Evolutionary conservation across 2,888 invertebrate genomes (phyloP), one percentile per base, ranked within the genome.

Genomic region (Microplitis manilae): DNA sequence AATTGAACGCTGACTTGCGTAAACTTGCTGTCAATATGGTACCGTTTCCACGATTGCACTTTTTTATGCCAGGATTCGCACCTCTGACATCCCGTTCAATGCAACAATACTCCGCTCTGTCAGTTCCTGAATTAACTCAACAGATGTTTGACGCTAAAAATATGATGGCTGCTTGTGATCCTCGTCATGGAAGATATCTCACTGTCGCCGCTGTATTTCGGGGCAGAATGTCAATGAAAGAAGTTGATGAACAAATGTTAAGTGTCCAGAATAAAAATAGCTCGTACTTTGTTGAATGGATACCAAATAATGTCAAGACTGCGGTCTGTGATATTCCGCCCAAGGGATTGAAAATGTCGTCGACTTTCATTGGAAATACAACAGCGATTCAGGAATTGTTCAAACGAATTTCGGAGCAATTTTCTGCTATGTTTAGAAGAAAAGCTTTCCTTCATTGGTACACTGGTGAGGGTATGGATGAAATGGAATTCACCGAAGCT

Each of bases 381-480:
- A 96, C 96, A 15, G 96, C 96, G 79, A 96, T 96, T 84, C 97
- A 97, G 87, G 97, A 97, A 90, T 90, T 97, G 85, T 97, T 97
- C 92, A 96, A 96, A 91, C 92, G 97, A 85, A 95, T 96, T 87
- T 95, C 95, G 9, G 96, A 96, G 89, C 96, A 96, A 90, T 96
- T 96, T 91, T 95, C 95, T 65, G 97, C 97, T 87, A 98, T 98
- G 98, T 98, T 98, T 93, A 94, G 97, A 84, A 94, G 98, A 86
- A 98, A 97, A 91, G 98, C 98, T 89, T 98, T 98, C 94, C 93
- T 98, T 91, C 97, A 98, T 92, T 98, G 98, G 98, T 98, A 97
- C 92, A 98, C 97, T 17, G 97, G 98, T 74, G 97, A 98, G 91
- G 98, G 98, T 77, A 98, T 98, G 98, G 98, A 98, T 91, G 97